These are phyloP conservation scores for Hesperia comma DNA, from an alignment of 2,888 invertebrate genomes.

Conservation along the genomic window DNA sequence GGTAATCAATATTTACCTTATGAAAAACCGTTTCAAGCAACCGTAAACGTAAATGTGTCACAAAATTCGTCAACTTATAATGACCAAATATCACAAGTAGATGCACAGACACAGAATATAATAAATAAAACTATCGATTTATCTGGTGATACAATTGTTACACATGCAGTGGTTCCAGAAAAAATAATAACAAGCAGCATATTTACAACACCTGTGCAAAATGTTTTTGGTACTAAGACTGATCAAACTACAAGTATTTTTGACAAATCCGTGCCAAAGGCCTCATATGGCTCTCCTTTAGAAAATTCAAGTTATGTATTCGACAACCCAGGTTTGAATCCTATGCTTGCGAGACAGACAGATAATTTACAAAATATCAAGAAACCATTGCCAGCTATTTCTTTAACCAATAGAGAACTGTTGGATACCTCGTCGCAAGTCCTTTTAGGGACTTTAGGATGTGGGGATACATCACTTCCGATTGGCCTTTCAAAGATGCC, in stretches of 20 bases:
- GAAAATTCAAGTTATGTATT: neutral
- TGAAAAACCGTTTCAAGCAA: conserved; percentile 51
- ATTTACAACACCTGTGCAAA: conserved; percentile 4
- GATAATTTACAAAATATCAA: conserved; percentile 13
- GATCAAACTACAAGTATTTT: neutral
- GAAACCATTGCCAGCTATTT: neutral
- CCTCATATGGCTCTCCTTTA: neutral
- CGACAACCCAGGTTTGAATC: neutral
- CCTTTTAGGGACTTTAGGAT: neutral
- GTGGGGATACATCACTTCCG: neutral
- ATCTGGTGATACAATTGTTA: neutral
- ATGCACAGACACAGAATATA: neutral
- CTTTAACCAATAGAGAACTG: conserved; percentile 12
- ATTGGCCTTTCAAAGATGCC: conserved; percentile 7
- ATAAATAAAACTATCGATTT: neutral
- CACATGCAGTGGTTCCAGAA: conserved; percentile 2
- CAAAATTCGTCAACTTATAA: conserved; percentile 40
- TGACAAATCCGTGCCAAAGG: conserved; percentile 6
- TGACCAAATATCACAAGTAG: conserved; percentile 10
- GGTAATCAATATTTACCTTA: conserved; percentile 56
- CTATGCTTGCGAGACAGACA: neutral
- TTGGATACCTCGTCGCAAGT: conserved; percentile 18
- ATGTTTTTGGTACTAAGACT: neutral
- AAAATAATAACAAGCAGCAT: conserved; percentile 8
- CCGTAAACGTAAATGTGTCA: conserved; percentile 39